Conservation (phyloP, 2,113 vertebrate genomes). For the Panurus biarmicus region DNA sequence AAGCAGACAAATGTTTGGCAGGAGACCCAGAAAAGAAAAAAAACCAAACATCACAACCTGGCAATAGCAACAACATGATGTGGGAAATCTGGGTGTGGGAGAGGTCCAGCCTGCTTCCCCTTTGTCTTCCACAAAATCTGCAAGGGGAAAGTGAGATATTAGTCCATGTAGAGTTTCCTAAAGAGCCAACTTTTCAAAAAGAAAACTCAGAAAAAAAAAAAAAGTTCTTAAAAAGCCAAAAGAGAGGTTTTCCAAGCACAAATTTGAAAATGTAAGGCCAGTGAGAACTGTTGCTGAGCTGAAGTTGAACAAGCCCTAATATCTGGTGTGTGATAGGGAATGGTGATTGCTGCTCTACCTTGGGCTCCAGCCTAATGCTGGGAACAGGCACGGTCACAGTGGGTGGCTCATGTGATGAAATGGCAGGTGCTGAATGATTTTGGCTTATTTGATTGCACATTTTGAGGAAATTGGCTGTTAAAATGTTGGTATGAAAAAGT, state of each 20-base stretch:
- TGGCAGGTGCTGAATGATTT: background rate
- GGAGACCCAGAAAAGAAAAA: background rate
- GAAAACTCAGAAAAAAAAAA: background rate
- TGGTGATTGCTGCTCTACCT: background rate
- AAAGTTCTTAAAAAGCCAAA: background rate
- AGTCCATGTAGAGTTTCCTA: background rate
- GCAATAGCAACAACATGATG: background rate
- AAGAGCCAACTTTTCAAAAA: background rate
- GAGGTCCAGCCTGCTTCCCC: background rate
- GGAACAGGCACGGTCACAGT: background rate
- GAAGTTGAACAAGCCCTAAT: background rate
- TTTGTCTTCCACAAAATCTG: background rate
- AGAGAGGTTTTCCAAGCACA: background rate
- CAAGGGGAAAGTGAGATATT: background rate
- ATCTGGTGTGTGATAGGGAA: background rate
- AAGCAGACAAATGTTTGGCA: conserved; percentile 12
- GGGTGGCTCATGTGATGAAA: background rate
- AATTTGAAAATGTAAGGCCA: background rate
- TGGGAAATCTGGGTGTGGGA: background rate
- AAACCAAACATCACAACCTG: background rate
- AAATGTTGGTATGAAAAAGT: background rate
- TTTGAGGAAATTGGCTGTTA: conserved; percentile 3
- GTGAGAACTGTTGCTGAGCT: background rate
- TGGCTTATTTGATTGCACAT: background rate
- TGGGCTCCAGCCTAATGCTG: background rate